Base-by-base conservation (phyloP, 2,113 vertebrate species). In the Charadrius vociferus region DNA sequence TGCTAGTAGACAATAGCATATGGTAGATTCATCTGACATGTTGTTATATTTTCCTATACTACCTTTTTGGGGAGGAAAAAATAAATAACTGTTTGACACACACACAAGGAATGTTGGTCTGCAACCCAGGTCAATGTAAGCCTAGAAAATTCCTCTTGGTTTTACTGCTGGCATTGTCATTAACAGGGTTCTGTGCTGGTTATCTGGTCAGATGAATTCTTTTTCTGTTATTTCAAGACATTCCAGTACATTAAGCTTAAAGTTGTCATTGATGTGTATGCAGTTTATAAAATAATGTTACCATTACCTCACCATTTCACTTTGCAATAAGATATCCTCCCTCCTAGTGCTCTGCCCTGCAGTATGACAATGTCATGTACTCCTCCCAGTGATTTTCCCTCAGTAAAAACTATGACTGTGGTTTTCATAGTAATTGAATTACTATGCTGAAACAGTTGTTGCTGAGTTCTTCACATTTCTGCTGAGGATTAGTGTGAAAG, bases 171-270 rank as follows among this genome's bases (percentile, higher is more conserved):
- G 77, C 75, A 81, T 92, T 92, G 82, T 59, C 80, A 75, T 81
- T 81, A 85, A 59, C 32, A 68, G 67, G 7, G 41, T 86, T 90
- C 74, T 55, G 26, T 93, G 85, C 79, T 63, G 93, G 68, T 83
- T 91, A 90, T 71, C 84, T 93, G 84, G 92, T 81, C 58, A 73
- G 74, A 95, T 83, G 10, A 86, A 90, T 88, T 86, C 10, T 65
- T 95, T 83, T 94, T 73, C 67, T 90, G 81, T 93, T 92, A 79
- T 93, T 97, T 92, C 77, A 93, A 73, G 90, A 67, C 90, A 82
- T 90, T 96, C 74, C 84, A 85, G 56, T 55, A 72, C 26, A 39
- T 84, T 71, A 67, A 93, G 70, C 61, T 92, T 81, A 67, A 59
- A 63, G 59, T 70, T 95, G 65, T 55, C 81, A 77, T 59, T 65